Conservation (phyloP, 2,797 vertebrate genomes). For the Pempheris klunzingeri region DNA sequence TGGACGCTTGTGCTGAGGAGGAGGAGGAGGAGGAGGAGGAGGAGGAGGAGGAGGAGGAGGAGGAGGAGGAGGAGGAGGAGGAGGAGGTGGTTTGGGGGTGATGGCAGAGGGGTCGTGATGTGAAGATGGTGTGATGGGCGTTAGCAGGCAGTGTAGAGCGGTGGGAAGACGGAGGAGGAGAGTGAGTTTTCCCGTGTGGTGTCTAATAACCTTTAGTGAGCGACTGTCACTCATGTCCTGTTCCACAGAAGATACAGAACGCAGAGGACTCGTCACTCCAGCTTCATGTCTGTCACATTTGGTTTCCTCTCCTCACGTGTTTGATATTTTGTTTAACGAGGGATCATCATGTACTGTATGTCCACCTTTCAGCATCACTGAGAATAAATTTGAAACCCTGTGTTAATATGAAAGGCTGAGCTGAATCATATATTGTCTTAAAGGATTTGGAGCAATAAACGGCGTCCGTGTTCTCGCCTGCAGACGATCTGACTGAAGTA, state of each 20-base stretch:
- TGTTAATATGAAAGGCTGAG: slow-evolving; percentile 44
- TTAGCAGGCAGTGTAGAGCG: slow-evolving; percentile 13
- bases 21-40: background rate
- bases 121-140: slow-evolving; percentile 15
- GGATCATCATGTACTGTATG: slow-evolving; percentile 23
- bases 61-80: background rate
- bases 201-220: slow-evolving; percentile 1
- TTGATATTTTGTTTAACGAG: slow-evolving; percentile 31
- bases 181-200: slow-evolving; percentile 19
- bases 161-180: background rate
- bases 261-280: slow-evolving; percentile 15
- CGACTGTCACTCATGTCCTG: background rate
- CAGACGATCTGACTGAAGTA: slow-evolving; percentile 10
- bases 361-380: slow-evolving; percentile 21
- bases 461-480: background rate
- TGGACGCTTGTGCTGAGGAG: slow-evolving; percentile 87
- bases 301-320: slow-evolving; percentile 18
- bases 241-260: slow-evolving; percentile 3
- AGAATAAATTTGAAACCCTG: slow-evolving; percentile 65
- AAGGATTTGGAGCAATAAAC: slow-evolving; percentile 6
- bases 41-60: too few species aligned
- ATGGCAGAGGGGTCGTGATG: background rate
- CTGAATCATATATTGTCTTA: slow-evolving; percentile 2
- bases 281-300: slow-evolving; percentile 9
- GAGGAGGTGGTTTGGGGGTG: background rate